Conservation (phyloP, 1,140 invertebrate genomes). For the Contarinia nasturtii region DNA sequence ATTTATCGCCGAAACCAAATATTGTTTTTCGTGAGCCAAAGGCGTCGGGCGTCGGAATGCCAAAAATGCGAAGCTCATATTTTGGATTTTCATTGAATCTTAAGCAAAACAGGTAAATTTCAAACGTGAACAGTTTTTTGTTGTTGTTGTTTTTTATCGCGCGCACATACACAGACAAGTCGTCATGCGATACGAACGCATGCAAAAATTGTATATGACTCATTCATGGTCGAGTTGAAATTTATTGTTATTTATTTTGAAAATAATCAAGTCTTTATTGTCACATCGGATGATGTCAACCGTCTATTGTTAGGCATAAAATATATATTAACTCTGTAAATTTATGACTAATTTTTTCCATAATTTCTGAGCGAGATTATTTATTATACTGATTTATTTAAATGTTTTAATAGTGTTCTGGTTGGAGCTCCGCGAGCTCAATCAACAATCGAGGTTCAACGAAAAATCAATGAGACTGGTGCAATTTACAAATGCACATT, state of each 20-base stretch:
- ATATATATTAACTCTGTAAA: too few species aligned
- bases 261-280: too few species aligned
- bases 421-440: constrained; percentile 21
- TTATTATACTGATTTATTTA: not conserved
- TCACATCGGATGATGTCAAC: too few species aligned
- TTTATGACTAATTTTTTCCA: too few species aligned
- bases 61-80: constrained; percentile 21
- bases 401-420: constrained; percentile 3
- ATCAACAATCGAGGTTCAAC: constrained; percentile 12
- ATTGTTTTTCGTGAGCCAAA: constrained; percentile 13
- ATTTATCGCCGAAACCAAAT: constrained; percentile 20
- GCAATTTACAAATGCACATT: constrained; percentile 19
- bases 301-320: too few species aligned
- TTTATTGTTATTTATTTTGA: too few species aligned
- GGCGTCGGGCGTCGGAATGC: constrained; percentile 8
- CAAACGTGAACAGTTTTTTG: not conserved
- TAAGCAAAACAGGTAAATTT: not conserved
- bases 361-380: too few species aligned
- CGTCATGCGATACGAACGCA: not conserved
- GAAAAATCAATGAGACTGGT: constrained; percentile 19
- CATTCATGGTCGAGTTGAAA: not conserved
- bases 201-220: not conserved
- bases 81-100: constrained; percentile 14
- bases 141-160: not conserved
- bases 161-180: too few species aligned